Conservation (phyloP, 2,113 vertebrate genomes). For the Varanus komodoensis region DNA sequence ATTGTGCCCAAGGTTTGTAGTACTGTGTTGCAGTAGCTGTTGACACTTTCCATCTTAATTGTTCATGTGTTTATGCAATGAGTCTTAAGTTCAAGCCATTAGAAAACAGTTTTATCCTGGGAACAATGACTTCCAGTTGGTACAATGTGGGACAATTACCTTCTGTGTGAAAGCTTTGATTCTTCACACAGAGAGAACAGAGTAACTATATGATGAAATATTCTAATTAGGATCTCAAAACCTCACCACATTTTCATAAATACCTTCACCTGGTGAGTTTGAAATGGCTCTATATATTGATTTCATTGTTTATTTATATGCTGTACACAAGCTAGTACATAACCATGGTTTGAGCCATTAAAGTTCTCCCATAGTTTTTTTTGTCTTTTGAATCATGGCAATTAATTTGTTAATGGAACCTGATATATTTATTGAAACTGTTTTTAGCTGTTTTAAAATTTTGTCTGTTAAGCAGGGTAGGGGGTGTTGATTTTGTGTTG, state of each 20-base stretch:
- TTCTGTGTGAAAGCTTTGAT: background rate
- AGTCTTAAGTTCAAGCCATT: background rate
- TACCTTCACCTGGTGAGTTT: background rate
- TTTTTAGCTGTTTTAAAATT: too few relatives aligned
- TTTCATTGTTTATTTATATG: background rate
- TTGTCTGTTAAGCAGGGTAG: background rate
- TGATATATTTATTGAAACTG: background rate
- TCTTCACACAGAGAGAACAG: background rate
- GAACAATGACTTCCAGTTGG: background rate
- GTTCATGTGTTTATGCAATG: background rate
- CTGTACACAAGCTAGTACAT: background rate
- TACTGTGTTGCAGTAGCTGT: background rate
- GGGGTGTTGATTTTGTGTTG: background rate
- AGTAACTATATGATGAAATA: background rate
- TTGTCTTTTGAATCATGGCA: slow-evolving; percentile 26
- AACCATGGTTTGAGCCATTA: background rate
- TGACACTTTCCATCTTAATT: background rate
- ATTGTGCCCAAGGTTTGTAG: background rate
- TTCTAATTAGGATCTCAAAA: background rate
- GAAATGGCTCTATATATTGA: background rate
- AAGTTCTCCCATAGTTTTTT: background rate
- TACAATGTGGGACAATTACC: too few relatives aligned
- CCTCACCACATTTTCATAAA: background rate
- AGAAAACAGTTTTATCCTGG: background rate
- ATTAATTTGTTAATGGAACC: background rate